Percentiles rank a stretch among this genome's conserved stretches.
Conservation (phyloP, 2,888 invertebrate genomes). For the Conops quadrifasciatus region DNA sequence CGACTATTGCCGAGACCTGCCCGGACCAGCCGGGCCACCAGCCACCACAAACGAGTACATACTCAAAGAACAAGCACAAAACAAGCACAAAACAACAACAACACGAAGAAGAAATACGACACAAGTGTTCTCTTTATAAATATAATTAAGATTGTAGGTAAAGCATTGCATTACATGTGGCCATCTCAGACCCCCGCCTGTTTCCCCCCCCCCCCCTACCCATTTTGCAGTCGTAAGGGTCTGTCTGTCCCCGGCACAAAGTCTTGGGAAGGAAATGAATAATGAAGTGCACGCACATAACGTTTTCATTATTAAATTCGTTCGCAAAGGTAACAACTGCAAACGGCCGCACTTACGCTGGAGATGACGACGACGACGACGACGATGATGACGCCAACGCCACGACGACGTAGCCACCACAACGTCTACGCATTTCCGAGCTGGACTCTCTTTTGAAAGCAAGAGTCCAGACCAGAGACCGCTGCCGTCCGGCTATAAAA, state of each 20-base stretch:
- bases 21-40: background rate
- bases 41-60: background rate
- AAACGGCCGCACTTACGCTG: background rate
- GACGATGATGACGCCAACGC: too few relatives aligned
- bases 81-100: slow-evolving; percentile 9
- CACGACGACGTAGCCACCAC: too few relatives aligned
- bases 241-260: slow-evolving; percentile 16
- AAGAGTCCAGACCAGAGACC: background rate
- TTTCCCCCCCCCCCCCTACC: background rate
- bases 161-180: slow-evolving; percentile 27
- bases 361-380: background rate
- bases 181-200: background rate
- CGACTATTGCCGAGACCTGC: background rate
- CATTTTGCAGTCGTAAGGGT: background rate
- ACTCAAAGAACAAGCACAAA: background rate
- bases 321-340: slow-evolving; percentile 24
- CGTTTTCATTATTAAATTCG: slow-evolving; percentile 40
- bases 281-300: slow-evolving; percentile 54
- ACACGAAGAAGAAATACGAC: background rate
- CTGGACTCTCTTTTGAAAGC: too few relatives aligned
- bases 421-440: too few relatives aligned
- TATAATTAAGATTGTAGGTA: slow-evolving; percentile 52
- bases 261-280: slow-evolving; percentile 49
- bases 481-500: background rate
- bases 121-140: slow-evolving; percentile 17